Evolutionary conservation across 2,888 invertebrate species (phyloP), one percentile per base, ranked within the genome.

Genomic region (Microctonus hyperodae): DNA sequence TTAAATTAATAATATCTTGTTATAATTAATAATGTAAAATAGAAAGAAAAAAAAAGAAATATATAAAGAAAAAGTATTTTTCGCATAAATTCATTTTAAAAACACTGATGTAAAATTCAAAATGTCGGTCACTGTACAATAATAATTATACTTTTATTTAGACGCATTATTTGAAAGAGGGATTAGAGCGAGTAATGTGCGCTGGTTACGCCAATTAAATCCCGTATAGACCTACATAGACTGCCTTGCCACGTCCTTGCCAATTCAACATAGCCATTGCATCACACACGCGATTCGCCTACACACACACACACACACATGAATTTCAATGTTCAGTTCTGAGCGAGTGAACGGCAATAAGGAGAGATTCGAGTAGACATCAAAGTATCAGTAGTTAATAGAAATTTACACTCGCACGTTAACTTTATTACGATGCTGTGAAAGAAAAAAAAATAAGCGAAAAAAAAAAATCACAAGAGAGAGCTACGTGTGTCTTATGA

Each of bases 161-260:
- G 16, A 44, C 16, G 55, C n/a, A 55, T 31, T 55, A 55, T 55
- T 55, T 55, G 44, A n/a, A n/a, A 44, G 44, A 44, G 44, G 16
- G 44, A 44, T 16, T 37, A 44, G 44, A 44, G 44, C 44, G 44
- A n/a, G 44, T 44, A 44, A 44, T 16, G 16, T 44, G 16, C 16
- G 44, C 44, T 44, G 16, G 44, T 44, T 44, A 44, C 16, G 44
- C 44, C 44, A 44, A 44, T 44, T 44, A 44, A 44, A 44, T 44
- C 44, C 16, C 44, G 44, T 44, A 44, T 44, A 44, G 44, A 44
- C 71, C 73, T 67, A 76, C 73, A 71, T 72, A 67, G 73, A 73
- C 70, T 76, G 75, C 76, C 75, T 76, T 75, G 75, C 74, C 72
- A 72, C 76, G 76, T 75, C 76, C 76, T 76, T 76, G 76, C 72